Evolutionary conservation across 2,113 vertebrate genomes (phyloP), one percentile per base, ranked within the genome.

Genomic region (Lophotis ruficrista): DNA sequence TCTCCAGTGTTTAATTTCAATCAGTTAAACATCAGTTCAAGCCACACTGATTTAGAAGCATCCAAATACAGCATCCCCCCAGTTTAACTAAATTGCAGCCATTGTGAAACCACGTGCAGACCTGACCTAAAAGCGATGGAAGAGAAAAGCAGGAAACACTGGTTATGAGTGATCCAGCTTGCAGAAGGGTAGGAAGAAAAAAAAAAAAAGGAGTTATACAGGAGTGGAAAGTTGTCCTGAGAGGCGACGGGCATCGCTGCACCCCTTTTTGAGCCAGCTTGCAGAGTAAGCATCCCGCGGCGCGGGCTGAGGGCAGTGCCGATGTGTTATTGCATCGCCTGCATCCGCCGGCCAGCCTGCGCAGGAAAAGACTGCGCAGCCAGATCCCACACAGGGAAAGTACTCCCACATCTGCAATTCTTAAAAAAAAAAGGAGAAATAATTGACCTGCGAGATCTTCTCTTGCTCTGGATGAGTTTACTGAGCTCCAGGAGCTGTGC

Each of bases 271-370:
- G 37, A 84, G 66, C 53, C 48, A 5, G 6, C 35, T 81, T 68
- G 81, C 30, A 28, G 90, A 23, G 20, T 1, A 9, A 8, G 3
- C 57, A 37, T n/a, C 69, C 0, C 56, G 3, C 6, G 6, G 27
- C 2, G 37, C 14, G 41, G 41, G 41, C 53, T 4, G 53, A 10
- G 57, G 21, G 37, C 57, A 7, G 37, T 3, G 57, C 37, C 7
- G 3, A 20, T 5, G 2, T 4, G 57, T 16, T 14, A 1, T 12
- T 14, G 5, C 24, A 1, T 62, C 14, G 35, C 6, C 37, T 3
- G 48, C 57, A 10, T 31, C 37, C 19, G 11, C 30, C 73, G 43
- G 31, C 20, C 75, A 17, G 68, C 35, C 56, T 9, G n/a, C 14
- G 1, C 45, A 10, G 41, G 37, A 21, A n/a, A 50, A 24, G 61